Percentiles rank a stretch among this genome's conserved stretches.
These are phyloP conservation scores for Eufriesea mexicana DNA, from an alignment of 1,140 invertebrate species.

Conservation along the genomic window DNA sequence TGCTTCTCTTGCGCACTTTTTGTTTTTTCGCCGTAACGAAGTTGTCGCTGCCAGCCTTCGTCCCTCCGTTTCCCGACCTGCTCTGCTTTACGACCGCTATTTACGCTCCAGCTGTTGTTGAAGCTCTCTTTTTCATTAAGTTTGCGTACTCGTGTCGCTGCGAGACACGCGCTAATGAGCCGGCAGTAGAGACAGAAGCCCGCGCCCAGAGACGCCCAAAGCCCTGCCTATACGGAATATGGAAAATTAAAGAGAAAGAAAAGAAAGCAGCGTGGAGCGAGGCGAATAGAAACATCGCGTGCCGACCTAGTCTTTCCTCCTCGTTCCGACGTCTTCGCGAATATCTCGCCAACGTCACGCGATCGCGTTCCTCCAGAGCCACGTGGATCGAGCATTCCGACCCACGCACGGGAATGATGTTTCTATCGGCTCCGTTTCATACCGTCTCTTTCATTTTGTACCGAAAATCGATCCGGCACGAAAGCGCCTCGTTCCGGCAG, in stretches of 20 bases:
- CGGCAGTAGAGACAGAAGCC: slow-evolving; percentile 56
- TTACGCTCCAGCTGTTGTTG: slow-evolving; percentile 33
- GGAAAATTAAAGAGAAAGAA: neutral
- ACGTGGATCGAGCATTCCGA: neutral
- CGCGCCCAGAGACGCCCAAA: slow-evolving; percentile 70
- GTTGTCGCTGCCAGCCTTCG: slow-evolving; percentile 43
- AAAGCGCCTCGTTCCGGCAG: slow-evolving; percentile 9
- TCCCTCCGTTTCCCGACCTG: slow-evolving; percentile 13
- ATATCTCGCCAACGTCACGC: neutral
- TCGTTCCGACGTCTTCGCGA: neutral
- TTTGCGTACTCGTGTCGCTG: slow-evolving; percentile 46
- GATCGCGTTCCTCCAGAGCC: neutral
- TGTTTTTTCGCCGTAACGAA: slow-evolving; percentile 25
- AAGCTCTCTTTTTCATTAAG: slow-evolving; percentile 53
- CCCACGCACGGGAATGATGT: neutral
- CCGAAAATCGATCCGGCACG: neutral
- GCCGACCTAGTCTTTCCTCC: no score
- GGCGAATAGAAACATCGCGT: neutral
- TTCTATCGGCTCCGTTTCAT: slow-evolving; percentile 28
- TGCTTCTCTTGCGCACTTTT: slow-evolving; percentile 30
- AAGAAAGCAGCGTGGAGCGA: neutral
- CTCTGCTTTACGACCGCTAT: slow-evolving; percentile 48
- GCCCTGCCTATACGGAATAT: slow-evolving; percentile 51
- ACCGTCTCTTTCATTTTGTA: neutral
- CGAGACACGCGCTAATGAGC: slow-evolving; percentile 52